Base-by-base conservation (phyloP, 1,140 invertebrate genomes). In the Drosophila insularis region DNA sequence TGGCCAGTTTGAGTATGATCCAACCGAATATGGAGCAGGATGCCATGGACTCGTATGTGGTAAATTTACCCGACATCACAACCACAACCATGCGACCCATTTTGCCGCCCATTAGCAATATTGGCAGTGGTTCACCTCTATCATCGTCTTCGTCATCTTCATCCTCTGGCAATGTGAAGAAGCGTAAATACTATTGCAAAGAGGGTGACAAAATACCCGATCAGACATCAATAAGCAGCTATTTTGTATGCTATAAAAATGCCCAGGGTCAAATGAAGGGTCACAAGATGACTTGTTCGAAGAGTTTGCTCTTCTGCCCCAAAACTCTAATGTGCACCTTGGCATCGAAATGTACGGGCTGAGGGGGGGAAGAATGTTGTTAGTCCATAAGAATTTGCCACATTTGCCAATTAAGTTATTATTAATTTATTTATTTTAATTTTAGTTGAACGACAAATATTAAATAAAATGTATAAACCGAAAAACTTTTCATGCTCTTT, bases 231-330 rank as follows among this genome's bases (percentile, higher is more conserved):
- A 86, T 89, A 10, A 77, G 65, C 63, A 92, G 78, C 74, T 92
- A 92, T 53, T 92, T 91, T 67, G 79, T 92, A 27, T 92, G 91
- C 86, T 92, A 91, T 59, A 92, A 92, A 71, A 91, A 78, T 6
- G 43, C 81, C 0, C 72, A 89, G 56, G 91, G 90, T 53, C 70
- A 78, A 56, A 91, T 92, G 90, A 90, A 87, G 63, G 90, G 91
- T 1, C 90, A 91, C 61, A 92, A 92, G 59, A 91, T 92, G 89
- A 89, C 68, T 50, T 92, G 91, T 66, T 89, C 91, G 11, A 90
- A 90, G 56, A 76, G 78, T 4, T 60, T 92, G 60, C 78, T 92
- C 56, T 92, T 92, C 60, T 92, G 91, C 17, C 76, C 90, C 8
- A 77, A 71, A 50, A 89, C 80, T 3, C 63, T 80, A 4, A 68